Evolutionary conservation across 2,888 invertebrate species (phyloP), one percentile per base, ranked within the genome.

Genomic region (Bellardia bayeri): DNA sequence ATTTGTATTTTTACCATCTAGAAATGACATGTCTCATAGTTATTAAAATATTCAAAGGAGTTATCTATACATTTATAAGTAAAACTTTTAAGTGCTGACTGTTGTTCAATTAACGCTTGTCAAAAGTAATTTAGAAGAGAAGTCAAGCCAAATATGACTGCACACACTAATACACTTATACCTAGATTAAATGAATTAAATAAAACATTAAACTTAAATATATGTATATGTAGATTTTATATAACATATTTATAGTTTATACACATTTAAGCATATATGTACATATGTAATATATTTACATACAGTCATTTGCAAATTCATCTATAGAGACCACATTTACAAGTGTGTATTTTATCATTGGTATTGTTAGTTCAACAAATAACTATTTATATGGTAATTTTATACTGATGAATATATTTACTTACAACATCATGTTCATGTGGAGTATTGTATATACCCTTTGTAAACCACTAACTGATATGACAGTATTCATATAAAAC

Each of bases 51-150:
- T n/a, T 54, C 14, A 3, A 54, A 6, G 51, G 14, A 61, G 30
- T 40, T 66, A 11, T 16, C 66, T 4, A 16, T 69, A 69, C 14
- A 33, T 9, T 13, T 56, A 23, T 16, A 56, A 56, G 14, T n/a
- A 16, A 58, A 45, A 42, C 16, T 79, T 68, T 79, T 79, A 68
- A 79, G 79, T 79, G 68, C 79, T 49, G 61, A 45, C 51, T 79
- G 58, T 40, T 79, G 79, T 79, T 79, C 79, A 79, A 69, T 79
- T 69, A 79, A 79, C 58, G 61, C 68, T 58, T 75, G 58, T 79
- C 69, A 69, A 58, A 49, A 61, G 49, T 23, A 16, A 69, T 79
- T 69, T 45, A 58, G 33, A 68, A 58, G 61, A 61, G 3, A 79
- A 69, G n/a, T 79, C 45, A 56, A 54, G 14, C 9, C n/a, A 58